Conservation (phyloP, 2,113 vertebrate genomes). For the Tamias sibiricus region DNA sequence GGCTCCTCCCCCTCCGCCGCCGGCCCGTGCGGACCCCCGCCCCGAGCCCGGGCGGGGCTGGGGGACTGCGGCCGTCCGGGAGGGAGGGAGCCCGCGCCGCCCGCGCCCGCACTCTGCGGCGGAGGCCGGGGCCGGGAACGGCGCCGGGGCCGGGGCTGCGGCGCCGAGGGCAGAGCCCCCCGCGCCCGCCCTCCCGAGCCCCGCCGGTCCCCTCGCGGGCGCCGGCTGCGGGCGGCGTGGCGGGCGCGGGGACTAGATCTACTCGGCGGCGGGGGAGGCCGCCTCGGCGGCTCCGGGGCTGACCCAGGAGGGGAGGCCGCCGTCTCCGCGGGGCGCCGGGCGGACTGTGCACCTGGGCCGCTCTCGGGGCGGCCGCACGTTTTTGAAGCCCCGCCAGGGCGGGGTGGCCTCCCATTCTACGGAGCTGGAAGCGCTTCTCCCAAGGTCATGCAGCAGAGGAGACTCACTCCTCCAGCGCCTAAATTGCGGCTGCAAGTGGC, state of each 20-base stretch:
- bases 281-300: slow-evolving; percentile 57
- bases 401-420: slow-evolving; percentile 17
- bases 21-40: neutral
- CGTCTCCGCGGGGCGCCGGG: slow-evolving; percentile 24
- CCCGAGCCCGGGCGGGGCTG: neutral
- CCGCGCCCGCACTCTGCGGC: neutral
- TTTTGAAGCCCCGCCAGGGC: too few relatives aligned
- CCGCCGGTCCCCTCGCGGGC: neutral
- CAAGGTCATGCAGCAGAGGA: slow-evolving; percentile 66
- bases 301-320: slow-evolving; percentile 64
- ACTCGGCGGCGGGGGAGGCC: slow-evolving; percentile 70
- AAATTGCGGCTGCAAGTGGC: neutral
- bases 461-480: neutral
- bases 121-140: neutral
- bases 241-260: slow-evolving; percentile 72
- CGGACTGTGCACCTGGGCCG: neutral
- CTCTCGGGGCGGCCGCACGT: neutral
- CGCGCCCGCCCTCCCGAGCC: neutral
- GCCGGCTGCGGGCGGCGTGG: slow-evolving; percentile 50
- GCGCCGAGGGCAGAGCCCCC: neutral
- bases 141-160: neutral
- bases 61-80: neutral
- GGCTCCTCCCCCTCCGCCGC: neutral
- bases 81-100: neutral
- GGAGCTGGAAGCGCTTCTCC: neutral